phyloP scores from a whole-genome alignment of 2,113 vertebrate species.

The Hippocampus zosterae region DNA sequence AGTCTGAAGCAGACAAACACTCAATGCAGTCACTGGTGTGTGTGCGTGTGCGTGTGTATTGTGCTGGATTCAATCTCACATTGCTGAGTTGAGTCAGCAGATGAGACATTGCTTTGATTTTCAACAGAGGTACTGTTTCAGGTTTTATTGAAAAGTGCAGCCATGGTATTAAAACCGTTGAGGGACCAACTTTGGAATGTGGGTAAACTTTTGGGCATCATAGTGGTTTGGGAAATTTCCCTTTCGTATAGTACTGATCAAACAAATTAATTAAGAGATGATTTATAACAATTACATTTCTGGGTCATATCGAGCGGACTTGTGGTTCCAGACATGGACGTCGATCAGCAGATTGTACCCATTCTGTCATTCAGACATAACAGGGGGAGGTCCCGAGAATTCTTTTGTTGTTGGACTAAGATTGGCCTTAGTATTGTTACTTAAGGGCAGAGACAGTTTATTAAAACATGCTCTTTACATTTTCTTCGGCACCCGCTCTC shows the following conservation, averaged over 20 bases:
- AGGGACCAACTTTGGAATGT: neutral
- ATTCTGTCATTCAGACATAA: conserved; percentile 56
- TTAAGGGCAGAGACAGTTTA: too few relatives aligned
- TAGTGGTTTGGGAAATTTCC: neutral
- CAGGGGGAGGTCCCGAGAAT: neutral
- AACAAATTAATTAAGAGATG: neutral
- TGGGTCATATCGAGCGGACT: conserved; percentile 30
- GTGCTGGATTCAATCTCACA: conserved; percentile 60
- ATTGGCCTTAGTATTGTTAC: neutral
- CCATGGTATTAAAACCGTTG: neutral
- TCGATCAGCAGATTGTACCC: conserved; percentile 47
- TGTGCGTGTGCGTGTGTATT: conserved; percentile 15
- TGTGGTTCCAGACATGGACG: conserved; percentile 24
- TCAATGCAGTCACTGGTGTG: conserved; percentile 49
- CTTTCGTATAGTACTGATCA: neutral
- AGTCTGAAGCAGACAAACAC: conserved; percentile 51
- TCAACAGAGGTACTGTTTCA: neutral
- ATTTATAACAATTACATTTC: conserved; percentile 18
- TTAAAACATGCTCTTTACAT: too few relatives aligned
- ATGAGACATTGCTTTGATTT: conserved; percentile 8
- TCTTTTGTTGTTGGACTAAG: neutral
- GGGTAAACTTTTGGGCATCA: neutral
- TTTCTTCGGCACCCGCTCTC: too few relatives aligned
- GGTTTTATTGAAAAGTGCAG: neutral
- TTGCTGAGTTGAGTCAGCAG: conserved; percentile 39